Evolutionary conservation across 2,888 invertebrate species (phyloP).

Genomic region (Drosophila greeni): DNA sequence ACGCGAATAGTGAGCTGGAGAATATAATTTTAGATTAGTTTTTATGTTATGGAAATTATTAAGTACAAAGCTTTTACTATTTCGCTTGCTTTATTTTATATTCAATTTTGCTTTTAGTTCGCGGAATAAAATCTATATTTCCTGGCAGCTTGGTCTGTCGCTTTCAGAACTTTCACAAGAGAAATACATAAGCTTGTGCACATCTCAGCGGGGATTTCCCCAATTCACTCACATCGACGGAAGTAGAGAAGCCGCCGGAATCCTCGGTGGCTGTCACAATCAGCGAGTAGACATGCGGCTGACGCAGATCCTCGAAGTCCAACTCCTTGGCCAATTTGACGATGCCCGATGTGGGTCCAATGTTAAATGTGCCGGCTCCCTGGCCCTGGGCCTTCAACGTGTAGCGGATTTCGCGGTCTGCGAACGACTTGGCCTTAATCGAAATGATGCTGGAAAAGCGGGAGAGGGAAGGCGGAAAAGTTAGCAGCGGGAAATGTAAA

Average conservation of each 20-base stretch:
- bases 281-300: conserved; percentile 95
- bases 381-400: conserved; percentile 95
- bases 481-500: conserved; percentile 40
- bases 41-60: no score
- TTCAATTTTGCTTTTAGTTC: no score
- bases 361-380: conserved; percentile 96
- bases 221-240: conserved; percentile 86
- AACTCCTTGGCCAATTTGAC: conserved; percentile 96
- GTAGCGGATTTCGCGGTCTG: conserved; percentile 97
- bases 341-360: conserved; percentile 95
- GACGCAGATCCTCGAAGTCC: conserved; percentile 97
- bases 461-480: conserved; percentile 21
- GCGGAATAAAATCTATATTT: no score
- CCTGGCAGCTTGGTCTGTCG: neutral
- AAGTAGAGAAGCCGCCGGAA: conserved; percentile 97
- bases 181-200: neutral
- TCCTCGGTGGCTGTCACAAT: conserved; percentile 97
- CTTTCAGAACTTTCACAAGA: neutral
- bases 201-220: conserved; percentile 5
- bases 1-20: conserved; percentile 93
- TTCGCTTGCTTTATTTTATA: neutral
- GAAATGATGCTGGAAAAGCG: conserved; percentile 89
- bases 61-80: no score
- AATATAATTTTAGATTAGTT: neutral
- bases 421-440: conserved; percentile 98